A percentile compares a stretch with the other conserved stretches of the same genome.
phyloP scores from a whole-genome alignment of 2,888 invertebrate species.

The Halocaridina rubra region DNA sequence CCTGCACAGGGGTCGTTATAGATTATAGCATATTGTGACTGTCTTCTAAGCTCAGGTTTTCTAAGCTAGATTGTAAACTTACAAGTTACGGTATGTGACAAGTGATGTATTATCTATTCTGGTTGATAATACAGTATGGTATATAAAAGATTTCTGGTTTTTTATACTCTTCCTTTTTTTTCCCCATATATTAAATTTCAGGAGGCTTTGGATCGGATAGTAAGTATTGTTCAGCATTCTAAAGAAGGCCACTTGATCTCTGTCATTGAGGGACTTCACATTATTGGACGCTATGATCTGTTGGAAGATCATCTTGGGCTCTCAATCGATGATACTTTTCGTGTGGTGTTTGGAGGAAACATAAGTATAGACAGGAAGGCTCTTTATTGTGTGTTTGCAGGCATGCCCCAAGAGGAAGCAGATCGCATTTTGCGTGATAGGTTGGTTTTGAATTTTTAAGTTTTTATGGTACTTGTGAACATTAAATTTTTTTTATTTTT shows the following conservation, averaged over 20 bases:
- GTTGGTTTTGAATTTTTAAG: too few relatives aligned
- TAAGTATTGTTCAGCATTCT: background rate
- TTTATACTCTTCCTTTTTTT: background rate
- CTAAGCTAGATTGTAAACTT: background rate
- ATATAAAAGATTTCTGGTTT: background rate
- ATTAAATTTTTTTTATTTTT: too few relatives aligned
- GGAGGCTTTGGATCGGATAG: slow-evolving; percentile 25
- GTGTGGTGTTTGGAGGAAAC: slow-evolving; percentile 13
- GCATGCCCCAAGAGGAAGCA: slow-evolving; percentile 54
- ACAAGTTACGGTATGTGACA: background rate
- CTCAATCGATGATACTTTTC: slow-evolving; percentile 23
- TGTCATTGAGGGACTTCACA: slow-evolving; percentile 50
- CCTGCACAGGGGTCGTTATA: background rate
- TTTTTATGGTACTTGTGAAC: too few relatives aligned
- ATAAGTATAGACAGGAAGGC: slow-evolving; percentile 33
- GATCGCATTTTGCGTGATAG: slow-evolving; percentile 25
- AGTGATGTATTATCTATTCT: background rate
- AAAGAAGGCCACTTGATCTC: slow-evolving; percentile 18
- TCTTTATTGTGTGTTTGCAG: slow-evolving; percentile 54
- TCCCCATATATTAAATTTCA: background rate
- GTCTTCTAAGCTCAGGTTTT: background rate
- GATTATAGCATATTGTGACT: background rate
- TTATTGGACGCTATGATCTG: slow-evolving; percentile 56
- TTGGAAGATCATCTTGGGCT: slow-evolving; percentile 54
- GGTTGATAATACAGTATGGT: background rate